Conservation (phyloP, 2,888 invertebrate species). For the Ethmia dodecea region DNA sequence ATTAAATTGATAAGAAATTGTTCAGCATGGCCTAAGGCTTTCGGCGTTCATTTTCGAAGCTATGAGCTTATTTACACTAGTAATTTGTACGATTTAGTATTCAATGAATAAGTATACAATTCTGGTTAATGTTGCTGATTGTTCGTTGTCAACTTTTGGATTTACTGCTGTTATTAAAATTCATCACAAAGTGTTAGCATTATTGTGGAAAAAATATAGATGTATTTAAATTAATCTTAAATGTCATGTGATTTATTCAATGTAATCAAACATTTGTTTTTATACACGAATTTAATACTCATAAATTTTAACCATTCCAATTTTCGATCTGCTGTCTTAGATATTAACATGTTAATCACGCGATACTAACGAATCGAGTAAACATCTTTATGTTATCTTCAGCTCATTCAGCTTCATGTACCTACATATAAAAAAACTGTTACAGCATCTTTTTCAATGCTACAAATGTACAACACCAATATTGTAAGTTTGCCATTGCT, state of each 20-base stretch:
- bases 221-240: too few relatives aligned
- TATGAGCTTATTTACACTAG: constrained; percentile 68
- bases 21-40: constrained; percentile 58
- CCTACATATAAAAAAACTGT: too few relatives aligned
- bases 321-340: constrained; percentile 33
- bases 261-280: constrained; percentile 28
- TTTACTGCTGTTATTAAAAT: background rate
- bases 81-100: constrained; percentile 21
- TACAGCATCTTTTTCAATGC: too few relatives aligned
- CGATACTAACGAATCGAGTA: too few relatives aligned
- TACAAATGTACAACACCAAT: constrained; percentile 56
- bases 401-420: too few relatives aligned
- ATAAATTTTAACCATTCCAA: constrained; percentile 57
- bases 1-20: too few relatives aligned
- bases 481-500: constrained; percentile 48
- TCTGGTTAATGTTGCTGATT: constrained; percentile 8
- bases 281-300: constrained; percentile 62
- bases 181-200: too few relatives aligned
- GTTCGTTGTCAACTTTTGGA: constrained; percentile 6
- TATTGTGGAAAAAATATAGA: too few relatives aligned
- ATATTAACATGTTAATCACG: too few relatives aligned
- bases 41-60: constrained; percentile 41
- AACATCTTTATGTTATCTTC: too few relatives aligned
- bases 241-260: background rate
- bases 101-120: constrained; percentile 11